phyloP scores from a whole-genome alignment of 2,888 invertebrate species.

The Hirtodrosophila duncani region DNA sequence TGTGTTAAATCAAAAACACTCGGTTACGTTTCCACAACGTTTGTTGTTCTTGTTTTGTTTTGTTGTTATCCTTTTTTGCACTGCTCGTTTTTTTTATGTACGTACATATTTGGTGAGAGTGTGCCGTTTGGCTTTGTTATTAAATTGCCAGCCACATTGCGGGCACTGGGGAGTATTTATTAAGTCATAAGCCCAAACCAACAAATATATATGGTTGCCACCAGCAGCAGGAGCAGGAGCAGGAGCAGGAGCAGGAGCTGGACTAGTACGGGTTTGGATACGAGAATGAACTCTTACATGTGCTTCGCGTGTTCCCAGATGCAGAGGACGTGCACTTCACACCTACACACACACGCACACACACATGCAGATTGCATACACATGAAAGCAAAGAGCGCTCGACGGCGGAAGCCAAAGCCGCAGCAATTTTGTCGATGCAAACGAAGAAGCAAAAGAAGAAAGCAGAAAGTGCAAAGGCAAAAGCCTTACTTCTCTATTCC shows the following conservation, averaged over 20 bases:
- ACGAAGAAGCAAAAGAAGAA: too few relatives aligned
- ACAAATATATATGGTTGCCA: constrained; percentile 1
- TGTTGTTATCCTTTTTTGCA: not conserved
- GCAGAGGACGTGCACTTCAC: constrained; percentile 45
- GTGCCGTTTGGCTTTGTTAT: constrained; percentile 62
- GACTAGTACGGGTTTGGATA: not conserved
- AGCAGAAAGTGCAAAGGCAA: constrained; percentile 4
- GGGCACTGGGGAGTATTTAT: constrained; percentile 63
- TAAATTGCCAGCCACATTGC: constrained; percentile 67
- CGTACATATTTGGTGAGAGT: too few relatives aligned
- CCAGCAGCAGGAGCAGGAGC: not conserved
- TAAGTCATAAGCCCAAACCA: constrained; percentile 59
- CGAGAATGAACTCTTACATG: too few relatives aligned
- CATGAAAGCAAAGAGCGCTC: not conserved
- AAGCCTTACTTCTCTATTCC: too few relatives aligned
- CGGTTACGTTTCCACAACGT: too few relatives aligned
- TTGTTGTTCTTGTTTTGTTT: not conserved
- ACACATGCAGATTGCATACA: too few relatives aligned
- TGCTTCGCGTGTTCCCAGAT: constrained; percentile 11
- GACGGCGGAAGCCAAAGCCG: constrained; percentile 5
- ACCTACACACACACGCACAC: constrained; percentile 42
- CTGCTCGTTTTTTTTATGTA: constrained; percentile 15
- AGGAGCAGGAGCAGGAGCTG: not conserved
- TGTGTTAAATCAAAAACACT: too few relatives aligned
- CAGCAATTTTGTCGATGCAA: constrained; percentile 1